Evolutionary conservation across 2,888 invertebrate genomes (phyloP), one percentile per base, ranked within the genome.

Genomic region (Geophilus truncorum): DNA sequence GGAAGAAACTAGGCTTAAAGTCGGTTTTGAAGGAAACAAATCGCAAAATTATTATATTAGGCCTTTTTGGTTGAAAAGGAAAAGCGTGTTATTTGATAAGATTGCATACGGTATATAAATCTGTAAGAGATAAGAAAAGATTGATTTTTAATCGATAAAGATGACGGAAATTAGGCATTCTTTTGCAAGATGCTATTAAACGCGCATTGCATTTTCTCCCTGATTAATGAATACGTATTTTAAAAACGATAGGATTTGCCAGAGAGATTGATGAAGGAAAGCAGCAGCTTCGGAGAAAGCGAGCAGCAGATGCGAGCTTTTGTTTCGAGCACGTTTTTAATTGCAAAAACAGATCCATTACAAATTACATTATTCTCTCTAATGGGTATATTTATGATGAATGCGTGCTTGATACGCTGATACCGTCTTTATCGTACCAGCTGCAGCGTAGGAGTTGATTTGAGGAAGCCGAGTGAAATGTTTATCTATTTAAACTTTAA

Each of bases 331-430:
- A 62, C 23, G 10, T 15, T n/a, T 62, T 62, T 62, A 62, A 62
- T 62, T 62, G 62, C 62, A 62, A 45, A 45, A 45, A 62, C 62
- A 62, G 62, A 62, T 25, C 62, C 25, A 62, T 25, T 62, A 28
- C 62, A 62, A 62, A 62, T 62, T 25, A 62, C 62, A 62, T 45
- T 45, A 45, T 25, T 62, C 62, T 62, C 62, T 62, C 62, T 62
- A 62, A 62, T 62, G 28, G 62, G 62, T 62, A 25, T 62, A 62
- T 62, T 62, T 62, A 62, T 10, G 23, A 62, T 28, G 25, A 12
- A 62, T 62, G 62, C 62, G 12, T 62, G 28, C 7, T 28, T 18
- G 45, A 45, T 45, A 45, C 12, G 3, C 6, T 18, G 45, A 62
- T 62, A 23, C 25, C 62, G 62, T 62, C 45, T 62, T 62, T 57